These are phyloP conservation scores for Vimba vimba DNA, from an alignment of 2,113 vertebrate genomes.

Conservation along the genomic window DNA sequence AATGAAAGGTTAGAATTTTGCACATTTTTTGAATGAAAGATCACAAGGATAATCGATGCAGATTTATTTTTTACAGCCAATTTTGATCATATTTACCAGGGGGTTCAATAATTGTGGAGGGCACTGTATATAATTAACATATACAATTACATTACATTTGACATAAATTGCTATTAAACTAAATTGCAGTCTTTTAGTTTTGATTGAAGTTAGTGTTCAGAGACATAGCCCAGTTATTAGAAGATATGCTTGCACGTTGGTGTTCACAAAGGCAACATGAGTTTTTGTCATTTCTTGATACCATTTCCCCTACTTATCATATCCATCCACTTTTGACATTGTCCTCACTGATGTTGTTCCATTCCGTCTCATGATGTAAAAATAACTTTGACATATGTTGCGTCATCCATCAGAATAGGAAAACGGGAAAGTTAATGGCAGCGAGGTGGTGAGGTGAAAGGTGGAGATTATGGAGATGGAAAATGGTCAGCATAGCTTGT, in stretches of 20 bases:
- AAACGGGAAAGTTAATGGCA: constrained; percentile 8
- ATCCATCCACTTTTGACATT: neutral
- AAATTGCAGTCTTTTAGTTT: neutral
- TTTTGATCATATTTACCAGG: too few relatives aligned
- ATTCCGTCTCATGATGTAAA: neutral
- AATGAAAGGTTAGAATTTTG: too few relatives aligned
- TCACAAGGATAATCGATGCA: too few relatives aligned
- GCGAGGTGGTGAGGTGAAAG: neutral
- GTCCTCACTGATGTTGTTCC: neutral
- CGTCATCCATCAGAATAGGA: constrained; percentile 16
- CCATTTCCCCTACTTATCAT: neutral
- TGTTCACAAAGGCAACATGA: neutral
- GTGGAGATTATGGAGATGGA: constrained; percentile 16
- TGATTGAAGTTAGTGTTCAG: neutral
- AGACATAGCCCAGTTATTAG: neutral
- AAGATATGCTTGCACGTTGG: neutral
- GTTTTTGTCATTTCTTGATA: neutral
- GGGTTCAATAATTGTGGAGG: too few relatives aligned
- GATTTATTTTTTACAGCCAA: too few relatives aligned
- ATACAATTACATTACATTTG: neutral
- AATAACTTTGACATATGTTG: neutral
- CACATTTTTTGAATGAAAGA: too few relatives aligned
- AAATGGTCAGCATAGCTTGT: constrained; percentile 29
- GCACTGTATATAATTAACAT: neutral
- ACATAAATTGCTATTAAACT: neutral